These are phyloP conservation scores for Cotesia congregata DNA, from an alignment of 2,888 invertebrate species.

Conservation along the genomic window DNA sequence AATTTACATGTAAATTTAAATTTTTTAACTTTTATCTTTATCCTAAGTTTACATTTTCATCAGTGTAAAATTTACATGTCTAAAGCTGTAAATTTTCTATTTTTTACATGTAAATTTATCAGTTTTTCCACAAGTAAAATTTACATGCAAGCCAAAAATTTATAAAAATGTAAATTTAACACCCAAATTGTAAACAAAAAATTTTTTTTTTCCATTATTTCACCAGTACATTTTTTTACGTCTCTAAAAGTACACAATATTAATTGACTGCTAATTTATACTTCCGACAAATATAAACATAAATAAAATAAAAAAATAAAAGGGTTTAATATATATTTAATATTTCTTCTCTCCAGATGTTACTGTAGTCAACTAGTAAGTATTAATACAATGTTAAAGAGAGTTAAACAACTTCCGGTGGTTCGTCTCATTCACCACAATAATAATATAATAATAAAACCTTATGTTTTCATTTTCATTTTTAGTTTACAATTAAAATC, in stretches of 20 bases:
- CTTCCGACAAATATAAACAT: conserved; percentile 9
- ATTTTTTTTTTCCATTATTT: conserved; percentile 51
- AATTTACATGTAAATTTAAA: no score
- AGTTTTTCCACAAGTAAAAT: no score
- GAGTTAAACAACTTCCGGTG: neutral
- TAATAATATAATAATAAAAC: conserved; percentile 32
- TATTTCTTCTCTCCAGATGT: neutral
- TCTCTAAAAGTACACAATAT: neutral
- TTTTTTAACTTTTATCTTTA: no score
- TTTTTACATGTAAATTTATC: no score
- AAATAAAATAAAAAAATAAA: conserved; percentile 51
- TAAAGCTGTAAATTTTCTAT: no score
- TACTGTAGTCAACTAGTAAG: neutral
- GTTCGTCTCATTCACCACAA: conserved; percentile 23
- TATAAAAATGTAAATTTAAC: no score
- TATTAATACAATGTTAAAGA: conserved; percentile 26
- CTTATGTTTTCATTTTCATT: conserved; percentile 60
- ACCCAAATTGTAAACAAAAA: neutral
- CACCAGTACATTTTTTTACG: neutral
- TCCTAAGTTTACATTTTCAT: no score
- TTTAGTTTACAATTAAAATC: conserved; percentile 61
- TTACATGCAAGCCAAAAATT: no score
- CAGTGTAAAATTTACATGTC: no score
- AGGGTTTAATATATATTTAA: conserved; percentile 37
- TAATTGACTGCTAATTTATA: neutral